A percentile compares a stretch with the other conserved stretches of the same genome.
Conservation (phyloP, 2,113 vertebrate species). For the Chiloscyllium plagiosum region DNA sequence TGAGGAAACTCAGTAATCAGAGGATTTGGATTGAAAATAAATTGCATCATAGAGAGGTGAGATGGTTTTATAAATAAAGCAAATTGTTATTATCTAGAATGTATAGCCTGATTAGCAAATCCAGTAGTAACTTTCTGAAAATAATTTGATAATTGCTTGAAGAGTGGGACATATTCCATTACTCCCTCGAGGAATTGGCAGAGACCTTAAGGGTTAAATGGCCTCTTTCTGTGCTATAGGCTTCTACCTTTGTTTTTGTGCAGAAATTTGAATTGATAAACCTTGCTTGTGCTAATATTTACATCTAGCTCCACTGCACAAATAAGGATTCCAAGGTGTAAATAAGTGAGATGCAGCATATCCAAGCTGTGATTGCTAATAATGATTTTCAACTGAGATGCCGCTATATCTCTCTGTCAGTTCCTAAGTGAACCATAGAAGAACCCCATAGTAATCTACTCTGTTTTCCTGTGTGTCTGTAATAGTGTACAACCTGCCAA, state of each 20-base stretch:
- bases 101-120: neutral
- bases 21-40: neutral
- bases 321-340: neutral
- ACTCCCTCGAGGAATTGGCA: neutral
- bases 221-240: neutral
- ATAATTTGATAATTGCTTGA: too few relatives aligned
- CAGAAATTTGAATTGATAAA: neutral
- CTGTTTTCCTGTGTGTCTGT: neutral
- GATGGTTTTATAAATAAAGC: neutral
- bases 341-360: neutral
- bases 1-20: neutral
- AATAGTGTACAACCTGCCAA: neutral
- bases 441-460: neutral
- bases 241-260: neutral
- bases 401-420: slow-evolving; percentile 9
- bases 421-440: neutral
- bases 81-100: neutral
- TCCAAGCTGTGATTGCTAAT: neutral
- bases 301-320: neutral
- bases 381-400: neutral
- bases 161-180: neutral
- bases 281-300: neutral
- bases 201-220: neutral
- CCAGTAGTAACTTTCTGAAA: too few relatives aligned
- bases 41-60: neutral